A percentile compares a stretch with the other conserved stretches of the same genome.
Evolutionary conservation across 1,140 invertebrate species (phyloP).

Genomic region (Procambarus virginalis): DNA sequence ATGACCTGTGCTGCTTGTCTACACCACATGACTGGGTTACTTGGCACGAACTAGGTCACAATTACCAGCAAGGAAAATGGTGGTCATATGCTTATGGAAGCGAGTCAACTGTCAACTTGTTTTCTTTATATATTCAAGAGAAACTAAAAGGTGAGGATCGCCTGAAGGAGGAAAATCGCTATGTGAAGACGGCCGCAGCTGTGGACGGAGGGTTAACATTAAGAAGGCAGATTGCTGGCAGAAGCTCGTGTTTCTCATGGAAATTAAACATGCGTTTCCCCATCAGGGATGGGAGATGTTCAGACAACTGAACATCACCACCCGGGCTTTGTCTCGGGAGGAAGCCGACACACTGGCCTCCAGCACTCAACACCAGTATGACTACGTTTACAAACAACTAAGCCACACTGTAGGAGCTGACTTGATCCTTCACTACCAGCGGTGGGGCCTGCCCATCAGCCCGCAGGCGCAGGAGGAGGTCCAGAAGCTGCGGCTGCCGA

Average conservation of each 20-base stretch:
- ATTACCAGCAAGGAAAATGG: slow-evolving; percentile 22
- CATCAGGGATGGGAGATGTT: slow-evolving; percentile 33
- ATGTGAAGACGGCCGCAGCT: slow-evolving; percentile 15
- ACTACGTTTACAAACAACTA: slow-evolving; percentile 28
- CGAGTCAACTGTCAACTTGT: slow-evolving; percentile 41
- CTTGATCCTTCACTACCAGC: slow-evolving; percentile 23
- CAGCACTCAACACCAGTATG: slow-evolving; percentile 10
- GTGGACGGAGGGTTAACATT: slow-evolving; percentile 30
- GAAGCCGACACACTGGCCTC: slow-evolving; percentile 1
- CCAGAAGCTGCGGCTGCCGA: not conserved
- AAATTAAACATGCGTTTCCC: slow-evolving; percentile 43
- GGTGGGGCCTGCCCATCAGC: slow-evolving; percentile 15
- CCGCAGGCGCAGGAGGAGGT: slow-evolving; percentile 8
- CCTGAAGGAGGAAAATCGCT: slow-evolving; percentile 23
- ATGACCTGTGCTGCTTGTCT: slow-evolving; percentile 1
- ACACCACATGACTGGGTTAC: slow-evolving; percentile 37
- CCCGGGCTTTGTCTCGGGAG: not conserved
- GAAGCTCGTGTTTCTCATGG: slow-evolving; percentile 42
- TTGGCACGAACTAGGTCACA: slow-evolving; percentile 44
- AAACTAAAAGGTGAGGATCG: slow-evolving; percentile 17
- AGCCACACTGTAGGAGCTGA: slow-evolving; percentile 17
- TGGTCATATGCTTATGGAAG: slow-evolving; percentile 44
- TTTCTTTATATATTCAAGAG: slow-evolving; percentile 41
- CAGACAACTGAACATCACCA: slow-evolving; percentile 4
- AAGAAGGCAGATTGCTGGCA: slow-evolving; percentile 21